Evolutionary conservation across 2,888 invertebrate genomes (phyloP), one percentile per base, ranked within the genome.

Genomic region (Ferrisia virgata): DNA sequence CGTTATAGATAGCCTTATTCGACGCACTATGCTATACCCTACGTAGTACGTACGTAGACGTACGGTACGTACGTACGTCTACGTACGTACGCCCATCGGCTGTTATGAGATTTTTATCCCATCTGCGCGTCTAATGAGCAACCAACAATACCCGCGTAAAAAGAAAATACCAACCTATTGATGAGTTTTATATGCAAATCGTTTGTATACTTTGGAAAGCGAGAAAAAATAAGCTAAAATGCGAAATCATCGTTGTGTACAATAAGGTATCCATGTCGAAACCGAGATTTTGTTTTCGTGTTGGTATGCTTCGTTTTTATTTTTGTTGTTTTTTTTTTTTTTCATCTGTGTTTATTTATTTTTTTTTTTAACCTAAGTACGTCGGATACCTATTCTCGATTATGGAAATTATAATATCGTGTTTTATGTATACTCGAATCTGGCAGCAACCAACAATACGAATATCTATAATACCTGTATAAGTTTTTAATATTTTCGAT

Each of bases 101-200:
- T 72, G 72, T 72, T 72, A 72, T 72, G 72, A 72, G 72, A 33
- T 72, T 72, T 72, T 18, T 18, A 31, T 72, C 25, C 33, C 72
- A 33, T 47, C 47, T 47, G 72, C 72, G 72, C 28, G n/a, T 72
- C 72, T 72, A 72, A 72, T 72, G 72, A 72, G 18, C 72, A 33
- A 72, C 64, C 64, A 31, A 31, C 31, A 33, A 25, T 28, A 33
- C n/a, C 33, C 72, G n/a, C 72, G 72, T 1, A 33, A 33, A 72
- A 72, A 72, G 58, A 64, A 72, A 72, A 72, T 72, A 72, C 72
- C 72, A n/a, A 72, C 72, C 72, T 72, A 72, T 72, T 72, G 72
- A 72, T 72, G 72, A 72, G 72, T 72, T 72, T 72, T 72, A 72
- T 72, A 72, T 72, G 72, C 36, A 72, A 72, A 72, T 72, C 33